Evolutionary conservation across 1,140 invertebrate genomes (phyloP), one percentile per base, ranked within the genome.

Genomic region (Neodiprion lecontei): DNA sequence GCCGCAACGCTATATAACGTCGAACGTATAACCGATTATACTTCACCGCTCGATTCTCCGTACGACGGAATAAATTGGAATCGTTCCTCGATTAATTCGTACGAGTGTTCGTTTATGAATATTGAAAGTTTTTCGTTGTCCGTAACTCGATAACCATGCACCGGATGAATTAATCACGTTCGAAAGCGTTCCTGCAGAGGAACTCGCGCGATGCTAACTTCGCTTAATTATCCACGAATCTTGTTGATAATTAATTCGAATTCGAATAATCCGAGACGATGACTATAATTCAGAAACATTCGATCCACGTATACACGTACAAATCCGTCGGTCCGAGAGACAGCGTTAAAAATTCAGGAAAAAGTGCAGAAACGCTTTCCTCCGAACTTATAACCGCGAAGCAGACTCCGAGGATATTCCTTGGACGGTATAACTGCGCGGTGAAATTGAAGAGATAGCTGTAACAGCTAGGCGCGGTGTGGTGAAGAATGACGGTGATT

Each of bases 401-500:
- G 28, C 28, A 40, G 28, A 40, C 28, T 40, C 28, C 5, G 2
- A 40, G 28, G 28, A 40, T 40, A 40, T 40, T 40, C 0, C 28
- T 5, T 40, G 5, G 1, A 40, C 28, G 28, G 28, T 40, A 40
- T 40, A 40, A 40, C 5, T 40, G 2, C 28, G 21, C 23, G 70
- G 47, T 75, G 71, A 74, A 48, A 67, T 10, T 74, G 74, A 79
- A 69, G 67, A 81, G 79, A 86, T 85, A 86, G 86, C 87, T 87
- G 82, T 21, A 84, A 81, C 74, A 73, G 68, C 61, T 73, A 75
- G 72, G 76, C 69, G 77, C 74, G 76, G 49, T 40, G 67, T 23
- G 9, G 23, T 68, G 66, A 17, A 67, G 21, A 9, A 69, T n/a
- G 79, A 76, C 77, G 80, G 85, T 87, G 87, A 88, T 88, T 88